A percentile compares a stretch with the other conserved stretches of the same genome.
These are phyloP conservation scores for Oreochromis spilurus DNA, from an alignment of 2,113 vertebrate species.

Conservation along the genomic window DNA sequence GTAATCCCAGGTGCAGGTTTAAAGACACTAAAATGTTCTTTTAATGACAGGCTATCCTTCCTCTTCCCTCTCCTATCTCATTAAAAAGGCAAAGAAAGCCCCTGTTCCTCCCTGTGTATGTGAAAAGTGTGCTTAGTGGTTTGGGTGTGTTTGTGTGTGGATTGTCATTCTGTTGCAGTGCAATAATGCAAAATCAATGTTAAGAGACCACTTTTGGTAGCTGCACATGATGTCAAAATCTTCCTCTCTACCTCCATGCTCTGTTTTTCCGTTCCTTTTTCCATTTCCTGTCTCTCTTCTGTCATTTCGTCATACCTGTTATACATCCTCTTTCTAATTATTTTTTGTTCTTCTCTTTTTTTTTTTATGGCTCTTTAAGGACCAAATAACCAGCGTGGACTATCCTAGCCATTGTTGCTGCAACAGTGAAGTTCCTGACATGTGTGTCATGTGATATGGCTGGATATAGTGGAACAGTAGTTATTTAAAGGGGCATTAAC, in stretches of 20 bases:
- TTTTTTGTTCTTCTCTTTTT: not conserved
- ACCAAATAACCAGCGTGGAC: constrained; percentile 41
- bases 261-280: not conserved
- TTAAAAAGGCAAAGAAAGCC: not conserved
- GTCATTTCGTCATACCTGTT: not conserved
- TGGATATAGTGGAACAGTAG: not conserved
- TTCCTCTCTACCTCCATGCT: constrained; percentile 24
- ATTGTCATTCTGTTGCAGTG: constrained; percentile 14
- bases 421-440: not conserved
- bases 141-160: constrained; percentile 3
- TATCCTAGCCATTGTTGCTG: not conserved
- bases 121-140: constrained; percentile 21
- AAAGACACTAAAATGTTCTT: not conserved
- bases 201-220: constrained; percentile 14
- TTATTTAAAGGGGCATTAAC: not conserved
- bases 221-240: constrained; percentile 29
- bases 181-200: constrained; percentile 27
- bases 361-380: constrained; percentile 1
- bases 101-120: constrained; percentile 35
- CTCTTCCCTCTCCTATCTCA: not conserved
- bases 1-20: not conserved
- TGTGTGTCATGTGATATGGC: not conserved
- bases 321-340: not conserved
- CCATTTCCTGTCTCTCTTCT: not conserved
- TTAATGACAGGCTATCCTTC: not conserved